These are phyloP conservation scores for Castor canadensis DNA, from an alignment of 2,113 vertebrate genomes.

Conservation along the genomic window DNA sequence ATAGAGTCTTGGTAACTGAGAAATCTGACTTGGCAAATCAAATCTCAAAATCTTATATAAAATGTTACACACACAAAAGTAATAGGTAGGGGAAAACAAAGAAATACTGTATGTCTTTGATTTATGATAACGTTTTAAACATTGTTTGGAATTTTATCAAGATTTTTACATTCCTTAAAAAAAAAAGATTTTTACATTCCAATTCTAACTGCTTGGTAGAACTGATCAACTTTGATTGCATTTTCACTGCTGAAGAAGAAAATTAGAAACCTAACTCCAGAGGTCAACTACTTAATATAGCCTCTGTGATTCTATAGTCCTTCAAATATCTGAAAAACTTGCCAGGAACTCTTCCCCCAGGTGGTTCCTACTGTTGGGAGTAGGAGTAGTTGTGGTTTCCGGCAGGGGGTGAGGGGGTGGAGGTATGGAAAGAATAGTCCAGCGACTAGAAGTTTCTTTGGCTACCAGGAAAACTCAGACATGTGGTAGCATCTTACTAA, in stretches of 20 bases:
- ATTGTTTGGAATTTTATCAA: conserved; percentile 4
- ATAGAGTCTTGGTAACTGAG: conserved; percentile 5
- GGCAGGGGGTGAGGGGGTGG: too few relatives aligned
- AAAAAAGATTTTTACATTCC: too few relatives aligned
- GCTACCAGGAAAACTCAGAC: not conserved
- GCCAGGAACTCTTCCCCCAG: not conserved
- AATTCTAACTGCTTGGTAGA: conserved; percentile 23
- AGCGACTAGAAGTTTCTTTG: not conserved
- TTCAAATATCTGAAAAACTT: conserved; percentile 4
- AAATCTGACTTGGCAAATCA: conserved; percentile 21
- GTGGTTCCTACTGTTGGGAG: not conserved
- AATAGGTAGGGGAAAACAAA: not conserved
- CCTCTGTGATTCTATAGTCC: not conserved
- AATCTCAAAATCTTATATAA: conserved; percentile 45
- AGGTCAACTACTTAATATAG: not conserved
- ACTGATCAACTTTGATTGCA: not conserved
- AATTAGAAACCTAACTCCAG: not conserved
- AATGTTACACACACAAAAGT: not conserved
- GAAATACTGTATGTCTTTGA: not conserved
- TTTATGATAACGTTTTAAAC: conserved; percentile 17
- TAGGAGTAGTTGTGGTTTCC: too few relatives aligned
- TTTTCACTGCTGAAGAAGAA: conserved; percentile 34
- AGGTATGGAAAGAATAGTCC: not conserved
- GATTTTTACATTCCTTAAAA: not conserved
- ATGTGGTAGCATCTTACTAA: not conserved